phyloP scores from a whole-genome alignment of 2,797 vertebrate genomes.

The Tarsius wallacei region DNA sequence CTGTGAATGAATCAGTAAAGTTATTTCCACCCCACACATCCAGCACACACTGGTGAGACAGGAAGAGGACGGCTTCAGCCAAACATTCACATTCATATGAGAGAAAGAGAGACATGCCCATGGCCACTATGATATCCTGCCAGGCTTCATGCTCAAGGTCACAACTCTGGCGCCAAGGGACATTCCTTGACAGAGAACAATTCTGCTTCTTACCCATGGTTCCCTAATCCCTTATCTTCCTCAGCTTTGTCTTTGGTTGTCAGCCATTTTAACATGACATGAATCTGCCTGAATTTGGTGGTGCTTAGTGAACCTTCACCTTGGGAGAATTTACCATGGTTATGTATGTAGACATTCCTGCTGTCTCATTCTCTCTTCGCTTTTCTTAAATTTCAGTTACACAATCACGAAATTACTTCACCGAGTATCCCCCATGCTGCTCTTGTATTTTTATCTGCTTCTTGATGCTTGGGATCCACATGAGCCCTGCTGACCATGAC shows the following conservation, averaged over 20 bases:
- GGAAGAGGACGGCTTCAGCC: not conserved
- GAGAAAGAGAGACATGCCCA: not conserved
- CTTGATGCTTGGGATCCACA: not conserved
- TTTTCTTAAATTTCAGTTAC: conserved; percentile 21
- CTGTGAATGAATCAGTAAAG: not conserved
- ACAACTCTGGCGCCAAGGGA: not conserved
- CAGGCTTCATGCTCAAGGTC: not conserved
- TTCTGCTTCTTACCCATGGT: not conserved
- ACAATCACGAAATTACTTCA: not conserved
- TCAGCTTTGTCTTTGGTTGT: not conserved
- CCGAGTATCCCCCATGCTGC: not conserved
- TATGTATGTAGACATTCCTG: not conserved
- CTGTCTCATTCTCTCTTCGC: not conserved
- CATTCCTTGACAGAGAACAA: not conserved
- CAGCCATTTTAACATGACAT: not conserved
- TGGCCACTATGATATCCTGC: not conserved
- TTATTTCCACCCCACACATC: not conserved
- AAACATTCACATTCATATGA: not conserved
- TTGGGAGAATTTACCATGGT: not conserved
- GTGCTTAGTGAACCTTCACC: not conserved
- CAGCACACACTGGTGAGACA: not conserved
- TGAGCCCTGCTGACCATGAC: not conserved
- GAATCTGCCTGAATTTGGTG: not conserved
- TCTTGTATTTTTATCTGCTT: conserved; percentile 16
- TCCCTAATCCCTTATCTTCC: not conserved